Percentiles rank a stretch among this genome's conserved stretches.
phyloP scores from a whole-genome alignment of 2,888 invertebrate genomes.

The Ernsta delagoae region DNA sequence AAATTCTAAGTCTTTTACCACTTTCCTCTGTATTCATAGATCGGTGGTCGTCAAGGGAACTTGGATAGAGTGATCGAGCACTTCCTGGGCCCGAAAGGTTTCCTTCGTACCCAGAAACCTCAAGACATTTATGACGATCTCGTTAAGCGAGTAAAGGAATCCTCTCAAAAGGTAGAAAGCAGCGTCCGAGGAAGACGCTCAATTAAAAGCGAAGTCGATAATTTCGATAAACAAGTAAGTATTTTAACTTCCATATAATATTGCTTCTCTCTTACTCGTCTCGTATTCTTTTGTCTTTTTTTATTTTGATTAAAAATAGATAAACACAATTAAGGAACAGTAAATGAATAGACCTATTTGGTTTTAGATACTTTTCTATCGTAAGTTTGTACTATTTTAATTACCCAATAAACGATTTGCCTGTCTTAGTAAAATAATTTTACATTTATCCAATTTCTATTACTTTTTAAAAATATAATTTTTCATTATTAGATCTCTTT shows the following conservation, averaged over 20 bases:
- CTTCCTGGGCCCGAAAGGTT: conserved; percentile 90
- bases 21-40: conserved; percentile 45
- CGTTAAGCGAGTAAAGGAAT: conserved; percentile 55
- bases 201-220: conserved; percentile 72
- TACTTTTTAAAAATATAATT: too few relatives aligned
- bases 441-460: too few relatives aligned
- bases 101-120: conserved; percentile 78
- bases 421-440: too few relatives aligned
- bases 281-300: background rate
- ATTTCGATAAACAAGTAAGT: conserved; percentile 76
- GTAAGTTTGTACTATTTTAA: too few relatives aligned
- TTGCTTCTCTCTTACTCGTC: background rate
- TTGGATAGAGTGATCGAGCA: conserved; percentile 90
- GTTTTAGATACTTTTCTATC: too few relatives aligned
- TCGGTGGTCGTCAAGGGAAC: conserved; percentile 91
- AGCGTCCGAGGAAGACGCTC: conserved; percentile 73
- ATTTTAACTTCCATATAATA: background rate
- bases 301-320: background rate
- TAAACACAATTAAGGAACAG: too few relatives aligned
- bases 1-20: background rate
- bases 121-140: conserved; percentile 66
- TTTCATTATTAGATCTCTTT: too few relatives aligned
- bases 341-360: too few relatives aligned
- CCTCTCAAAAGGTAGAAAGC: conserved; percentile 75
- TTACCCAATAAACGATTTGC: too few relatives aligned